Percentiles rank a stretch among this genome's conserved stretches.
Conservation (phyloP, 2,797 vertebrate species). For the Schizopygopsis malacanthus region DNA sequence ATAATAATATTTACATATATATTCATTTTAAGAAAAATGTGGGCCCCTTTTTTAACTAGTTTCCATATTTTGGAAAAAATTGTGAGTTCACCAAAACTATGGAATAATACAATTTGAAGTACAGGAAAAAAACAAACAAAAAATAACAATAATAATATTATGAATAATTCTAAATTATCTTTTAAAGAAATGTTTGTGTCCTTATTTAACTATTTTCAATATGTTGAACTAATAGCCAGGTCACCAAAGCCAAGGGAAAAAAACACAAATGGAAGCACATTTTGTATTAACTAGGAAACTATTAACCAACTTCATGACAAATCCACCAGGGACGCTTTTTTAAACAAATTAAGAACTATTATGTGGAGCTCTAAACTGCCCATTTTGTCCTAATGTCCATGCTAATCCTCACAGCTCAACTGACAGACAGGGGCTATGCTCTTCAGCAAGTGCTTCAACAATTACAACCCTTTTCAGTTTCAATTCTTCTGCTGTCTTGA, state of each 20-base stretch:
- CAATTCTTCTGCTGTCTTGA: slow-evolving; percentile 21
- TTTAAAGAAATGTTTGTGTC: background rate
- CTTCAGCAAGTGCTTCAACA: slow-evolving; percentile 27
- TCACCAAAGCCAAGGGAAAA: background rate
- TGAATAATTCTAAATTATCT: too few species aligned
- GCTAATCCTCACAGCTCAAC: slow-evolving; percentile 23
- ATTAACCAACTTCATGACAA: background rate
- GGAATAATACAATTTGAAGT: background rate
- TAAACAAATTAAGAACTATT: slow-evolving; percentile 13
- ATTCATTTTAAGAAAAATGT: too few species aligned
- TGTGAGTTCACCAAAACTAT: background rate
- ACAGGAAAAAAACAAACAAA: background rate
- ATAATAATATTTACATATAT: too few species aligned
- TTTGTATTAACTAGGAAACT: background rate
- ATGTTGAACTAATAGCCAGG: background rate
- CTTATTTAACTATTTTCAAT: background rate
- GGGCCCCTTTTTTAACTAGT: too few species aligned
- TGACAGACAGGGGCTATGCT: slow-evolving; percentile 11
- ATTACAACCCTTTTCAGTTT: slow-evolving; percentile 27
- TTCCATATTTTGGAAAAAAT: too few species aligned
- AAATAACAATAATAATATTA: background rate
- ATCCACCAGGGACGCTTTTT: slow-evolving; percentile 1
- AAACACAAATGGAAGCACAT: background rate
- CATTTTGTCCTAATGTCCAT: slow-evolving; percentile 16
- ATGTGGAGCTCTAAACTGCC: background rate